phyloP scores from a whole-genome alignment of 1,140 invertebrate genomes.

The Drosophila nasuta region DNA sequence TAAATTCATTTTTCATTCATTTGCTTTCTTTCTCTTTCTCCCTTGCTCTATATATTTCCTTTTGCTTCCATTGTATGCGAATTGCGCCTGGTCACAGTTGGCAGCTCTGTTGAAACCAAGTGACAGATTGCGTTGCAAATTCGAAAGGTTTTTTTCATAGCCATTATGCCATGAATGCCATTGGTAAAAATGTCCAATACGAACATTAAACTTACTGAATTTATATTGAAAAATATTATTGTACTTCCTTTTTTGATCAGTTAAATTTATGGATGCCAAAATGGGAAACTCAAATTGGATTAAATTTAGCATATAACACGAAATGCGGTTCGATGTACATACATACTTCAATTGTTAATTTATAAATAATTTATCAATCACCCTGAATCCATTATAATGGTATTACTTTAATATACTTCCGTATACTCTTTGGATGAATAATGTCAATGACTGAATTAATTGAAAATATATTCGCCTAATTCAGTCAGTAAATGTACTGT shows the following conservation, averaged over 20 bases:
- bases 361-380: too few relatives aligned
- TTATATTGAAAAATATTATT: conserved; percentile 7
- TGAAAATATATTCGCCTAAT: too few relatives aligned
- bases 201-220: conserved; percentile 17
- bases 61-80: conserved; percentile 13
- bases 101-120: conserved; percentile 76
- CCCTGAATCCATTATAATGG: too few relatives aligned
- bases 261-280: conserved; percentile 2
- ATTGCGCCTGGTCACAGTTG: conserved; percentile 64
- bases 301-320: neutral
- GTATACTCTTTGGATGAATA: too few relatives aligned
- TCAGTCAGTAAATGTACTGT: too few relatives aligned
- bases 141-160: conserved; percentile 64
- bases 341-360: too few relatives aligned
- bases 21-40: conserved; percentile 14
- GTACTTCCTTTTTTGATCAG: neutral
- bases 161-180: conserved; percentile 11
- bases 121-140: conserved; percentile 78
- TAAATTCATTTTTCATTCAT: conserved; percentile 83
- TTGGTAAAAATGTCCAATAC: conserved; percentile 26
- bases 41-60: neutral
- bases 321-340: neutral
- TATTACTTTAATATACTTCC: too few relatives aligned
- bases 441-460: too few relatives aligned
- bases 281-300: neutral